Evolutionary conservation across 2,113 vertebrate species (phyloP), one percentile per base, ranked within the genome.

Genomic region (Albula goreensis): DNA sequence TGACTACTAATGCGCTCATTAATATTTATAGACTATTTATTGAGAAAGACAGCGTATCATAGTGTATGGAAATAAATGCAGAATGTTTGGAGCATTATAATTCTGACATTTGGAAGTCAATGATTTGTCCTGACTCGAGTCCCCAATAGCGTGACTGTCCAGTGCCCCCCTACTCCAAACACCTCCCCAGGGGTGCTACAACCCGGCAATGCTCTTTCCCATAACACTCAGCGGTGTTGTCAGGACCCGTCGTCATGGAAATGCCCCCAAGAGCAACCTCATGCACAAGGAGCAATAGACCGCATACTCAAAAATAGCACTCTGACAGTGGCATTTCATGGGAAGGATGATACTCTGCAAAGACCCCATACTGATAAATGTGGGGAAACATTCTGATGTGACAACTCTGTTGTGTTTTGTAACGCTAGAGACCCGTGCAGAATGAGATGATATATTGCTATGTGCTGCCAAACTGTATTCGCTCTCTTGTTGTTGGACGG

Each of bases 221-320:
- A 83, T 22, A 78, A 84, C 86, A 56, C 88, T 86, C 82, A 90
- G 84, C 86, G 88, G 85, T 89, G 89, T 90, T 92, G 91, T 88
- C 90, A 57, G 91, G 86, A 86, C 85, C 83, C 85, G 50, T 87
- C 90, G 90, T 92, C 92, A 91, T 89, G 88, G 87, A 90, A 85
- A 77, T 82, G 86, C 80, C 49, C 87, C 41, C 80, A 66, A 78
- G 87, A 93, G 82, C 89, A 85, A 86, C 86, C 86, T 91, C 90
- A 92, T 90, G 89, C 84, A 41, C 78, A 7, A 48, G 78, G 70
- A 49, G 49, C 22, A 49, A 79, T 79, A 79, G 41, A 49, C 5
- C 8, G 31, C 78, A 15, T 11, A 50, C 78, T 12, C 78, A 50
- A 79, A 79, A 79, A 79, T 79, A 79, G 49, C 12, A 48, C 31